A percentile compares a stretch with the other conserved stretches of the same genome.
Conservation (phyloP, 2,888 invertebrate species). For the Hirtodrosophila trivittata region DNA sequence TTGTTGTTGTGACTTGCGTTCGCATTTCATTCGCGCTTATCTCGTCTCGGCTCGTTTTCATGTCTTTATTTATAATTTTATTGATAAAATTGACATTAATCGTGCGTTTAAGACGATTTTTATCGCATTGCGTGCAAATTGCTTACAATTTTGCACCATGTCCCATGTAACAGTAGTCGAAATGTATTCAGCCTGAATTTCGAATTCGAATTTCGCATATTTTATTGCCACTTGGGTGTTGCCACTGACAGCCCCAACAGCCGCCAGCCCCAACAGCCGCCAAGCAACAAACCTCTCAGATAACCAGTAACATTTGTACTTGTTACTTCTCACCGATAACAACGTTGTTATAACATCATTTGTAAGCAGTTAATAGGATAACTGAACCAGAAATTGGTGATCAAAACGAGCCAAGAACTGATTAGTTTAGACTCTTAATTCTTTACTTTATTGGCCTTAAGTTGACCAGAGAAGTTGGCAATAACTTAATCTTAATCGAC, state of each 20-base stretch:
- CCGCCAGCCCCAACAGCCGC: not conserved
- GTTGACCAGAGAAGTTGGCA: too few relatives aligned
- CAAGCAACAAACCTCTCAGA: not conserved
- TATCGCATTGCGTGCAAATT: conserved; percentile 77
- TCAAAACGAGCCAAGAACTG: too few relatives aligned
- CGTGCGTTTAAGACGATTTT: conserved; percentile 78
- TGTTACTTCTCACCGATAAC: conserved; percentile 37
- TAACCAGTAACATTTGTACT: conserved; percentile 28
- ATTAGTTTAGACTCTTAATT: too few relatives aligned
- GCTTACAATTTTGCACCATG: conserved; percentile 66
- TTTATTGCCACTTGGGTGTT: conserved; percentile 27
- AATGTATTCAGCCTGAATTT: conserved; percentile 16
- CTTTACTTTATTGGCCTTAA: too few relatives aligned
- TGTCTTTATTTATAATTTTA: conserved; percentile 82
- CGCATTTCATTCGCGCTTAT: conserved; percentile 73
- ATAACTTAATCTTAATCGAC: too few relatives aligned
- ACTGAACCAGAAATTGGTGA: too few relatives aligned
- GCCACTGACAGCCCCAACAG: conserved; percentile 2
- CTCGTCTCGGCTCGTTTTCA: conserved; percentile 76
- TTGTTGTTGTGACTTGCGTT: conserved; percentile 66
- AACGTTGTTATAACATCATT: not conserved
- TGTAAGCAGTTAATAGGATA: too few relatives aligned
- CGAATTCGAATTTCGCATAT: conserved; percentile 18
- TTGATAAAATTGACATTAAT: conserved; percentile 82
- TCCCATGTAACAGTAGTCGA: conserved; percentile 49